phyloP scores from a whole-genome alignment of 2,888 invertebrate genomes.

The Brachypalpus laphriformis region DNA sequence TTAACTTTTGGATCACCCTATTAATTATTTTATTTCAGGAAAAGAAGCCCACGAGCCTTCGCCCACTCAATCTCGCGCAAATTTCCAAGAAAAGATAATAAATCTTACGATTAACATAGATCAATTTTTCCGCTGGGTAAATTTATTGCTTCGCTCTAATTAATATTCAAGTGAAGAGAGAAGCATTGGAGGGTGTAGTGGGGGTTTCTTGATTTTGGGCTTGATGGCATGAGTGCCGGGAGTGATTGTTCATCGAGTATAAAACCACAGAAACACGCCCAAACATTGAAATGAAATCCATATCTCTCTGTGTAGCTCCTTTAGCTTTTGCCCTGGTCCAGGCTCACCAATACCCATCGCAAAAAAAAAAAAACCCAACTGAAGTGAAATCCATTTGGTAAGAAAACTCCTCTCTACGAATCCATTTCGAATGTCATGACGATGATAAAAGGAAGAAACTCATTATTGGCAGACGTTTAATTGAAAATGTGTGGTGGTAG shows the following conservation, averaged over 20 bases:
- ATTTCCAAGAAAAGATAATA: slow-evolving; percentile 45
- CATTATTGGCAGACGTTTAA: slow-evolving; percentile 72
- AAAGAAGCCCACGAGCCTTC: background rate
- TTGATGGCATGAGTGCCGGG: background rate
- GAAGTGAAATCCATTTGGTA: slow-evolving; percentile 13
- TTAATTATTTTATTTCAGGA: background rate
- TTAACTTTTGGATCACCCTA: background rate
- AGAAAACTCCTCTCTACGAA: slow-evolving; percentile 10
- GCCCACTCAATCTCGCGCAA: background rate
- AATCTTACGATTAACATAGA: slow-evolving; percentile 62
- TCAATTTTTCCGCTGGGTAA: slow-evolving; percentile 61
- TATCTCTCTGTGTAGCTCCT: background rate
- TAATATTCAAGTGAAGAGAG: slow-evolving; percentile 57
- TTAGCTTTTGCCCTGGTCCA: background rate
- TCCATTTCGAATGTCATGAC: slow-evolving; percentile 62
- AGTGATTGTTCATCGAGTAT: slow-evolving; percentile 43
- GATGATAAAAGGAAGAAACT: slow-evolving; percentile 65
- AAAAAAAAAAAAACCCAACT: background rate
- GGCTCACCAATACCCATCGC: background rate
- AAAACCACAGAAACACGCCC: slow-evolving; percentile 45
- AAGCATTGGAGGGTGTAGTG: background rate
- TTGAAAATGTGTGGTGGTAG: slow-evolving; percentile 49
- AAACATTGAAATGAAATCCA: slow-evolving; percentile 47
- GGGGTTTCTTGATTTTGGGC: background rate
- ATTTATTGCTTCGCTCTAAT: slow-evolving; percentile 61